Evolutionary conservation across 1,140 invertebrate genomes (phyloP), one percentile per base, ranked within the genome.

Genomic region (Drosophila paulistorum): DNA sequence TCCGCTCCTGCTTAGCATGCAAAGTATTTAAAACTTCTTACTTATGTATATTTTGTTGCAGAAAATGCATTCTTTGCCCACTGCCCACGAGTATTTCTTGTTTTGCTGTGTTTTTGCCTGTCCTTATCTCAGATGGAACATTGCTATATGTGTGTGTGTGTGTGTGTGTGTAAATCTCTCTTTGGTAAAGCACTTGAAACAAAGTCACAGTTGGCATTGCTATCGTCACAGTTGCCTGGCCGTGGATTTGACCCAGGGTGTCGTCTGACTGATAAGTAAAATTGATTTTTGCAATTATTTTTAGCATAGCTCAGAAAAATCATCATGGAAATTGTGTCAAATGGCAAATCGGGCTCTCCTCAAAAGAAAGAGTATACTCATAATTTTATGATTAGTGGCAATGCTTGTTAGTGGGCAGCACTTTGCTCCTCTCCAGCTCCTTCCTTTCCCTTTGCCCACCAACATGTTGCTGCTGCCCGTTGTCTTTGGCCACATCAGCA

Each of bases 241-340:
- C 51, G 60, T 45, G 51, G 37, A 39, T 39, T 65, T 84, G 82
- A 87, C 83, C 83, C 84, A 68, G 26, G 69, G 10, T 11, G 11
- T 39, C 68, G 65, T 58, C 73, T 69, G 65, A 30, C 83, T 80
- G 84, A 89, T 89, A 89, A 89, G 84, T 77, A 68, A 84, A 89
- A 89, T 89, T 89, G 85, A 89, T 85, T 89, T 89, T 89, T 58
- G 84, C 84, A 89, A 89, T 89, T 90, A 87, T 81, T 89, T 89
- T 87, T 69, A 80, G 84, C 80, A 90, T 78, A 80, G 74, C 84
- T 83, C 76, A 79, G 74, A 73, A 78, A 89, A 77, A 75, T 51
- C 45, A 51, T 68, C 57, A 77, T 81, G 71, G 81, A 84, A 89
- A 81, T 84, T 89, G 80, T 89, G 84, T 89, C 84, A 89, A 89